Evolutionary conservation across 2,113 vertebrate genomes (phyloP), one percentile per base, ranked within the genome.

Genomic region (Asarcornis scutulata): DNA sequence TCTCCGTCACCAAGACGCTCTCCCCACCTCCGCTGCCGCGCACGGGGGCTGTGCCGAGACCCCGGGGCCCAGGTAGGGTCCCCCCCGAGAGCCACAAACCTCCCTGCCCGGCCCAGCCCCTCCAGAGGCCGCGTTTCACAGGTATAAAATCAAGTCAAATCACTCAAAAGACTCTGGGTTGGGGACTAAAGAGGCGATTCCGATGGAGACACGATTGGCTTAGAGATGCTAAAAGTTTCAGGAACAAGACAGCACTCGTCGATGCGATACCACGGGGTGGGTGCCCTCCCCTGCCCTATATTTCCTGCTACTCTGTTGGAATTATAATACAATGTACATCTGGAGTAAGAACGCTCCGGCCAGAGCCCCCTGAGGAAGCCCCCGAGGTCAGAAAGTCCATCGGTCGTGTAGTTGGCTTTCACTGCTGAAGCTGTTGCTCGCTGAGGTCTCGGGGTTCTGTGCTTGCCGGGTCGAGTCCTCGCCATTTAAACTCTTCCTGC

Each of bases 401-500:
- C 98, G 98, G 63, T 99, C 99, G 38, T 98, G 98, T 90, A 98
- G 98, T 13, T 98, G 98, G 95, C 98, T 98, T 81, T 98, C 98
- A 38, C 97, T 98, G 97, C 98, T 98, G 63, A 98, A 98, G 96
- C 98, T 96, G 96, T 98, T 98, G 78, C 98, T 95, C 11, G 97
- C 73, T 8, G 98, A 91, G 18, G 97, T 62, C 8, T 97, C 97
- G 40, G 98, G 86, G 97, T 94, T 98, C 21, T 97, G 97, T 13
- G 97, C 96, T 91, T 98, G 99, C 95, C 96, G 98, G 72, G 97
- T 98, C 73, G 98, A 99, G 95, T 99, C 99, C 87, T 99, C 99
- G 36, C 99, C 99, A 40, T 98, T 99, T 74, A 99, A 97, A 91
- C 99, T 99, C 98, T 99, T 99, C 97, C 99, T 98, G 98, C 99